phyloP scores from a whole-genome alignment of 2,797 vertebrate species.

The Rhinogobio ventralis region DNA sequence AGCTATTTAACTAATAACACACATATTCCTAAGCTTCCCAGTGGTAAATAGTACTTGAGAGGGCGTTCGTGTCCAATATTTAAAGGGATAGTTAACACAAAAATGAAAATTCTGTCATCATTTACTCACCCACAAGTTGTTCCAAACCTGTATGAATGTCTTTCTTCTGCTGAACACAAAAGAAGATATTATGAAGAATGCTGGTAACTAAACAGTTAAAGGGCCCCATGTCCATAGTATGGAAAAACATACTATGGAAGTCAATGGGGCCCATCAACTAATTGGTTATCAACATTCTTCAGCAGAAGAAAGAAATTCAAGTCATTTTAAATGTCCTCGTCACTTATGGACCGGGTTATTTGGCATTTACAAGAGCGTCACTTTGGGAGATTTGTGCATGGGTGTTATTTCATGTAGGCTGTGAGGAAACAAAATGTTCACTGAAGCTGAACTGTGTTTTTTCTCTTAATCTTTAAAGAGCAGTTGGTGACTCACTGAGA shows the following conservation, averaged over 20 bases:
- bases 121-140: too few relatives aligned
- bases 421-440: conserved; percentile 52
- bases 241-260: too few relatives aligned
- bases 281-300: too few relatives aligned
- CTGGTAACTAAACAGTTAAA: too few relatives aligned
- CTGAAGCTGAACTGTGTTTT: conserved; percentile 42
- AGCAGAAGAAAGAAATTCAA: too few relatives aligned
- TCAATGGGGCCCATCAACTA: too few relatives aligned
- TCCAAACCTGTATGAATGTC: too few relatives aligned
- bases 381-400: conserved; percentile 27
- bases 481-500: conserved; percentile 50
- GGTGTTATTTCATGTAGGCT: conserved; percentile 39
- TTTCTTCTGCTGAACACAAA: too few relatives aligned
- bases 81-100: not conserved
- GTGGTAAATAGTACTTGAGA: not conserved
- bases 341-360: conserved; percentile 22
- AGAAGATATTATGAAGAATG: too few relatives aligned
- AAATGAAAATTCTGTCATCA: too few relatives aligned
- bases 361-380: conserved; percentile 13
- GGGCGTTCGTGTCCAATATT: not conserved
- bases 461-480: conserved; percentile 41
- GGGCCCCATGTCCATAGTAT: too few relatives aligned
- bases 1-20: too few relatives aligned
- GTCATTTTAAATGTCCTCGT: conserved; percentile 20
- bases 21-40: not conserved